These are phyloP conservation scores for Linurgus olivaceus DNA, from an alignment of 2,797 vertebrate genomes.

Conservation along the genomic window DNA sequence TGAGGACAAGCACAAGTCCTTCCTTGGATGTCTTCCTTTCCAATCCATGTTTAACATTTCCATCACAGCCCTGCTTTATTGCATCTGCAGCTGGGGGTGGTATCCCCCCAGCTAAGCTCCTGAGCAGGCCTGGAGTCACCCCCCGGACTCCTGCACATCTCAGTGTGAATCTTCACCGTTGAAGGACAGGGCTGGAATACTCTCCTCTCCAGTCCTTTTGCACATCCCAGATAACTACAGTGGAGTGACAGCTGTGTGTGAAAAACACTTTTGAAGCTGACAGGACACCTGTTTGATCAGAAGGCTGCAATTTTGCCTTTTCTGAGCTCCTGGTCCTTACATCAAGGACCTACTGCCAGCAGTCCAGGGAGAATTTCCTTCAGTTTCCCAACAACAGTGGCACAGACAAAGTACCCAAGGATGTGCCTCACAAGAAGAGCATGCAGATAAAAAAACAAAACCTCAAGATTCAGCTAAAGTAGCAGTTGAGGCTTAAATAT, in stretches of 20 bases:
- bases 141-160: background rate
- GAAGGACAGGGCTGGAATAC: background rate
- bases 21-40: background rate
- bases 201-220: background rate
- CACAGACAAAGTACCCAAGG: background rate
- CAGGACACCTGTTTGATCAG: background rate
- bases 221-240: background rate
- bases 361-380: background rate
- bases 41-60: background rate
- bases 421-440: background rate
- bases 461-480: background rate
- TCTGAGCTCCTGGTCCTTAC: background rate
- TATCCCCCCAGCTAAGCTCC: background rate
- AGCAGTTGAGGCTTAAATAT: background rate
- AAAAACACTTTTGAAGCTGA: background rate
- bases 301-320: background rate
- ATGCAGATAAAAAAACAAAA: background rate
- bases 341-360: background rate
- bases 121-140: background rate
- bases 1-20: background rate
- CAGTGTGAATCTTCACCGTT: background rate
- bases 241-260: background rate
- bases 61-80: accelerated
- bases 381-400: background rate
- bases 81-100: background rate